Evolutionary conservation across 2,797 vertebrate species (phyloP), one percentile per base, ranked within the genome.

Genomic region (Characodon lateralis): DNA sequence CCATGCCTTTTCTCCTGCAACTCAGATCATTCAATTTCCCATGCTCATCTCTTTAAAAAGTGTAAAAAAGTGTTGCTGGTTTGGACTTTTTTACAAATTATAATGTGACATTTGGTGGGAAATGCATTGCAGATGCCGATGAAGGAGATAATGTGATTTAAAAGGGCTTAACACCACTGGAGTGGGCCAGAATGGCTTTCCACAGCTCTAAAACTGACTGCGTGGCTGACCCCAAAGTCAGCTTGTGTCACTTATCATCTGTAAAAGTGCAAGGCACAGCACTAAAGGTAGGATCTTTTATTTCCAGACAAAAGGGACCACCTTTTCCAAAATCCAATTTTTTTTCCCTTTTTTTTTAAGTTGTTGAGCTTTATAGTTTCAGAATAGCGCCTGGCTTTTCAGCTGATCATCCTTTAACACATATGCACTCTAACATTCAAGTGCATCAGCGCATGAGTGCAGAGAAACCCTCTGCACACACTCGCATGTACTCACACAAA

Each of bases 31-130:
- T 76, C 73, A 85, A 82, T 88, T 84, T 79, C 78, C 74, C 86
- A 74, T 51, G 71, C 50, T 82, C 69, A 82, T 83, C 85, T 86
- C 6, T 63, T 39, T 24, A 43, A n/a, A 66, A 53, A 66, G 14
- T 41, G 12, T 72, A 78, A 58, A 83, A 77, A 83, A 79, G 78
- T 66, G 73, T 20, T 12, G 58, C 78, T 70, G 87, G 84, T 74
- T 80, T 76, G 58, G 73, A 90, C 70, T 85, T 43, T 82, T 6
- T 82, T 6, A 56, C 63, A 85, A 88, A 91, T 90, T 89, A 89
- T 82, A 85, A 89, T 84, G 83, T 92, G 91, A 89, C 88, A 92
- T 91, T 93, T 92, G 75, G 78, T 80, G 78, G 78, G 76, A 91
- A 92, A 91, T 81, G 83, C 76, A 80, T 68, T 82, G 84, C 88